Base-by-base conservation (phyloP, 2,113 vertebrate genomes). In the Heterotis niloticus region DNA sequence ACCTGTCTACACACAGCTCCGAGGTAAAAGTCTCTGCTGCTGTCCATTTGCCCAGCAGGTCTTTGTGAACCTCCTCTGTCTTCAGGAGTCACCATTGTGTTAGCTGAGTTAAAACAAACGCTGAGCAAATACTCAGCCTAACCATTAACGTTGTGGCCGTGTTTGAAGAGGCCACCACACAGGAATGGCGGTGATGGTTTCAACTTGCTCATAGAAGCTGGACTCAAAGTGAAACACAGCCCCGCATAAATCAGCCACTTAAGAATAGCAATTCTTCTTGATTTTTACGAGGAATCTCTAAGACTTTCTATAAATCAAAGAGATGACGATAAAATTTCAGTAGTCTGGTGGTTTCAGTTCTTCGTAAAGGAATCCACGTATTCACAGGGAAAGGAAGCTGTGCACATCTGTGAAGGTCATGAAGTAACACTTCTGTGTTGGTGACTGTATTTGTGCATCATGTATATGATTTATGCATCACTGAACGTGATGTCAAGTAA, bases 91-190 rank as follows among this genome's bases (percentile, higher is more conserved):
- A 81, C 86, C 87, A 91, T 88, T 90, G 91, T 93, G 88, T 87
- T 86, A 80, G 85, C 81, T 88, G 87, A 91, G 90, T 90, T 87
- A 81, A 88, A 92, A 90, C 92, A 92, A 91, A 88, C 89, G 90
- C 80, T 86, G 85, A 89, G 87, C 90, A 94, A 93, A 94, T 89
- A 93, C 86, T 84, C 88, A 83, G 86, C 77, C 93, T 95, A 94
- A 95, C 90, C 90, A 94, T 94, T 95, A 95, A 94, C 93, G 88
- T 78, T 74, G 83, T 76, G 84, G 78, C 76, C 10, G 81, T 86
- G 85, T 90, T 87, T 89, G 86, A 89, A 88, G 87, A 83, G 78
- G 23, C 74, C 79, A n/a, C 77, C 81, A 81, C 79, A 89, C 74
- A 81, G 88, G 81, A 87, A 86, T 85, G 82, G 79, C 80, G 84